Percentiles rank a stretch among this genome's conserved stretches.
Conservation (phyloP, 2,888 invertebrate species). For the Heliconius hortense region DNA sequence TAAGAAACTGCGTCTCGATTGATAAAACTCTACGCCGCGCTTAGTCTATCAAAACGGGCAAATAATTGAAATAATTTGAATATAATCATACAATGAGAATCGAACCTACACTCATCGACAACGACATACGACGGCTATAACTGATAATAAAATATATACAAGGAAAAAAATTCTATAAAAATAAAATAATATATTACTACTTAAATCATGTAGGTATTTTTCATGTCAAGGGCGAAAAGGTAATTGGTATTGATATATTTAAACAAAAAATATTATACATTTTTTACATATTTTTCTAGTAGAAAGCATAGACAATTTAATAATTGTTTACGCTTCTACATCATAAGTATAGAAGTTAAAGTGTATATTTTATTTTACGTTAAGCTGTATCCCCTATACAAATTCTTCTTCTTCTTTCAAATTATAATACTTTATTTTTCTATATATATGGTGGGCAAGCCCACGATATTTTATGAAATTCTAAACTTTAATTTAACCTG, state of each 20-base stretch:
- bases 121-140: too few relatives aligned
- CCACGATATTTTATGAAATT: too few relatives aligned
- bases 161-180: not conserved
- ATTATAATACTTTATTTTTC: not conserved
- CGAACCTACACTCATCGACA: too few relatives aligned
- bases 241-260: not conserved
- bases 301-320: not conserved
- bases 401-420: too few relatives aligned
- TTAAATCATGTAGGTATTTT: constrained; percentile 4
- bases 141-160: not conserved
- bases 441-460: not conserved
- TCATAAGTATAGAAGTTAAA: not conserved
- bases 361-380: too few relatives aligned
- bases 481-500: too few relatives aligned
- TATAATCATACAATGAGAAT: too few relatives aligned
- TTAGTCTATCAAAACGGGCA: too few relatives aligned
- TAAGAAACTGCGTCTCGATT: too few relatives aligned
- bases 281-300: not conserved
- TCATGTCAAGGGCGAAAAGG: constrained; percentile 1
- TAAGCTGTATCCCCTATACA: too few relatives aligned
- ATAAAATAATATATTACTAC: not conserved
- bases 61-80: too few relatives aligned
- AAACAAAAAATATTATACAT: constrained; percentile 2
- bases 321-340: not conserved
- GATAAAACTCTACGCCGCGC: too few relatives aligned